phyloP scores from a whole-genome alignment of 1,140 invertebrate species.

The Physella acuta region DNA sequence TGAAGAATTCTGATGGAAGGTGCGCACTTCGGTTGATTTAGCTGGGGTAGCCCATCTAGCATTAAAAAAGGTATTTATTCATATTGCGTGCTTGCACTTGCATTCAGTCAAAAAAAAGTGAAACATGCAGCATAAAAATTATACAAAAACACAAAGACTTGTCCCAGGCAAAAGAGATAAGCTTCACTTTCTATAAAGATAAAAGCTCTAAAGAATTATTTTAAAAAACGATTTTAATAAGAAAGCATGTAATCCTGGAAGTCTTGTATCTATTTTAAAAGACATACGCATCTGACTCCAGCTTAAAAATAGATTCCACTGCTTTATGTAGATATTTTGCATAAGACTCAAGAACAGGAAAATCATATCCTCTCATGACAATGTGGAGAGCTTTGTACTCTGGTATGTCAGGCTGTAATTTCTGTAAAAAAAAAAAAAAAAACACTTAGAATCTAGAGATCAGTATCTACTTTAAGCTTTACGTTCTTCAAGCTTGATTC shows the following conservation, averaged over 20 bases:
- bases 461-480: neutral
- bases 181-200: no score
- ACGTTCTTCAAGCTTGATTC: neutral
- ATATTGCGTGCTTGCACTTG: no score
- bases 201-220: no score
- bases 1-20: conserved; percentile 10
- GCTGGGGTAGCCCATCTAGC: conserved; percentile 21
- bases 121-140: neutral
- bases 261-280: no score
- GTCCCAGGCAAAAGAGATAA: neutral
- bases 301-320: conserved; percentile 69
- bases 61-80: neutral
- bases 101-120: neutral
- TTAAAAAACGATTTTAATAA: no score
- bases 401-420: conserved; percentile 61
- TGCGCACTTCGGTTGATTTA: conserved; percentile 19
- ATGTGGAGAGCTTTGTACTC: conserved; percentile 74
- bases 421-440: conserved; percentile 34
- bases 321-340: conserved; percentile 75
- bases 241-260: no score
- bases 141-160: neutral
- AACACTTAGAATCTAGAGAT: neutral
- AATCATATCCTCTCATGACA: conserved; percentile 81
- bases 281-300: conserved; percentile 73
- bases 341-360: conserved; percentile 76